Evolutionary conservation across 2,888 invertebrate species (phyloP), one percentile per base, ranked within the genome.

Genomic region (Camponotus fellah): DNA sequence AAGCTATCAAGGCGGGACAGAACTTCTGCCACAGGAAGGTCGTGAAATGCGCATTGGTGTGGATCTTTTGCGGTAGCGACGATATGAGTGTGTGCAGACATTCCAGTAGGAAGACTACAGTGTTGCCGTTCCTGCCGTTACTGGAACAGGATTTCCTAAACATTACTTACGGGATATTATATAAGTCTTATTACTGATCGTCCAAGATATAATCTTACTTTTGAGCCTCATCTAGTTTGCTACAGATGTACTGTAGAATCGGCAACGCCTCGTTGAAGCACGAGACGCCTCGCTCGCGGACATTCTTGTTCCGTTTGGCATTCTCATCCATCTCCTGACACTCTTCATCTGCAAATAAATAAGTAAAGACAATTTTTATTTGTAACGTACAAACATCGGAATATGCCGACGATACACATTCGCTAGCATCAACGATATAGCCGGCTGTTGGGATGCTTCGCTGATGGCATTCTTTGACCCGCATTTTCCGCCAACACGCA

Each of bases 1-100:
- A 97, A 0, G 98, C 97, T 81, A 99, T 97, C 87, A 99, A 95
- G 0, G 98, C 97, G 0, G 99, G 99, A 92, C 98, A 99, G 92
- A 99, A 97, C 92, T 98, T 97, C 94, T 99, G 98, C 99, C 99
- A 98, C 12, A 98, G 95, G 92, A 98, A 98, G 4, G 98, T 97
- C 2, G 98, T 98, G 93, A 98, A 98, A 95, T 98, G 98, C 0
- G 97, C 96, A 95, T 98, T 98, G 2, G 97, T 97, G 91, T 97
- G 97, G 10, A 98, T 98, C 89, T 97, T 96, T 90, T 97, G 97
- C 0, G 98, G 98, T 74, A 98, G 95, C 74, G 98, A 98, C 12
- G 97, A 97, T 92, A 98, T 97, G 83, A 99, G 95, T 0, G 98
- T 98, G 85, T 98, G 95, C 79, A 99, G 96, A 93, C 98, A 98